Conservation (phyloP, 2,888 invertebrate species). For the Heliconius ethilla region DNA sequence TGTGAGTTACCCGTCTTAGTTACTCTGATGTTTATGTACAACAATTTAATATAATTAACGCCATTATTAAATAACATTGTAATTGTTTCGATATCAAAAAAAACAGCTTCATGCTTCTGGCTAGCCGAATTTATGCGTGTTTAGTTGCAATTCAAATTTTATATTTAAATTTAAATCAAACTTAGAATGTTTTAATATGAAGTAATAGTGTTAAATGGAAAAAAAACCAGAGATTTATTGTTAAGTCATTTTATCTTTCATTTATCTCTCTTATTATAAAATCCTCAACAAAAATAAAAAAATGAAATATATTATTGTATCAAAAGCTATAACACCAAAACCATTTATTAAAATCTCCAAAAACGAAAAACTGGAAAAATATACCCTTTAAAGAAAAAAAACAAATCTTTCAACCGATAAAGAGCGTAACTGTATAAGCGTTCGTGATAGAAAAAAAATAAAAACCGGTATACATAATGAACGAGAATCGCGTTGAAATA, state of each 20-base stretch:
- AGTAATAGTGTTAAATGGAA: no score
- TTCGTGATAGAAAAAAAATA: conserved; percentile 46
- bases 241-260: no score
- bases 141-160: no score
- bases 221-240: no score
- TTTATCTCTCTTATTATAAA: no score
- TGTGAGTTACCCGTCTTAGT: conserved; percentile 1
- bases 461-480: conserved; percentile 55
- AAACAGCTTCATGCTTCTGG: no score
- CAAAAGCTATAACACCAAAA: neutral
- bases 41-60: neutral
- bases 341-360: neutral
- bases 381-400: conserved; percentile 26
- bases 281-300: no score
- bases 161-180: no score
- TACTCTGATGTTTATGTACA: neutral
- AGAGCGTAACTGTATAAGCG: conserved; percentile 41
- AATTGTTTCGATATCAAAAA: neutral
- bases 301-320: no score
- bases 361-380: conserved; percentile 5
- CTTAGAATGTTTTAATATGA: no score
- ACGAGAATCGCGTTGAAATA: conserved; percentile 58
- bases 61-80: neutral
- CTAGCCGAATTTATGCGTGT: no score
- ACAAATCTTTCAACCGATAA: conserved; percentile 37